These are phyloP conservation scores for Coendou prehensilis DNA, from an alignment of 2,797 vertebrate species.

Conservation along the genomic window DNA sequence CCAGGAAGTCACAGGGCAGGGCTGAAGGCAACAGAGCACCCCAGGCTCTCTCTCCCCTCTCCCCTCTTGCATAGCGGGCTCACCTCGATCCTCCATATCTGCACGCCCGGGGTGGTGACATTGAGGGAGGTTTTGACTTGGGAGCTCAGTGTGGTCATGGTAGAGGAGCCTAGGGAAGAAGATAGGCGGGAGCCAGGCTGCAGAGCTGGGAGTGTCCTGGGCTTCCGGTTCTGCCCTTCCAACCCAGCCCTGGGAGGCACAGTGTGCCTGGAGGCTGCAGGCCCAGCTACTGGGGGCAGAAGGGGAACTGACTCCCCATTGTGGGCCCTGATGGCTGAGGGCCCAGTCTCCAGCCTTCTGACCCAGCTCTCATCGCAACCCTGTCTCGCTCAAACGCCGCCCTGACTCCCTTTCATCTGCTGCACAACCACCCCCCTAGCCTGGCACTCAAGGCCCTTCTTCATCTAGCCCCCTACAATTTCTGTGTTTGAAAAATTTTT, in stretches of 20 bases:
- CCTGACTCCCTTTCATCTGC: not conserved
- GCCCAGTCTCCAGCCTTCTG: not conserved
- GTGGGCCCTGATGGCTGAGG: fast-evolving
- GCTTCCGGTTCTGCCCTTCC: not conserved
- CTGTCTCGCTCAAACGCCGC: not conserved
- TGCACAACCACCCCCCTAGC: not conserved
- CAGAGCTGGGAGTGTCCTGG: too few species aligned
- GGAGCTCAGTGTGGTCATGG: conserved; percentile 91
- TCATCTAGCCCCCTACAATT: not conserved
- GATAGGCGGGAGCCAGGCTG: not conserved
- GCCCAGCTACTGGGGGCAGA: not conserved
- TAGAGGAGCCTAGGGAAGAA: conserved; percentile 62
- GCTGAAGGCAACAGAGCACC: not conserved
- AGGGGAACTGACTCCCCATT: too few species aligned
- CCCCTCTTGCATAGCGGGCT: not conserved
- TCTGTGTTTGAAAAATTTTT: conserved; percentile 11
- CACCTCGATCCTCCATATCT: conserved; percentile 96
- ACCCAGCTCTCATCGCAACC: not conserved
- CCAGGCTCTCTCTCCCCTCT: not conserved
- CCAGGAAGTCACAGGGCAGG: not conserved
- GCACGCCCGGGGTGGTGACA: conserved; percentile 92
- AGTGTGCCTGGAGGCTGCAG: not conserved
- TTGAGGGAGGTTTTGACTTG: conserved; percentile 91
- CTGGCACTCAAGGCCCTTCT: not conserved
- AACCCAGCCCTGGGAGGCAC: not conserved